phyloP scores from a whole-genome alignment of 2,113 vertebrate genomes.

The Muscicapa adusta region DNA sequence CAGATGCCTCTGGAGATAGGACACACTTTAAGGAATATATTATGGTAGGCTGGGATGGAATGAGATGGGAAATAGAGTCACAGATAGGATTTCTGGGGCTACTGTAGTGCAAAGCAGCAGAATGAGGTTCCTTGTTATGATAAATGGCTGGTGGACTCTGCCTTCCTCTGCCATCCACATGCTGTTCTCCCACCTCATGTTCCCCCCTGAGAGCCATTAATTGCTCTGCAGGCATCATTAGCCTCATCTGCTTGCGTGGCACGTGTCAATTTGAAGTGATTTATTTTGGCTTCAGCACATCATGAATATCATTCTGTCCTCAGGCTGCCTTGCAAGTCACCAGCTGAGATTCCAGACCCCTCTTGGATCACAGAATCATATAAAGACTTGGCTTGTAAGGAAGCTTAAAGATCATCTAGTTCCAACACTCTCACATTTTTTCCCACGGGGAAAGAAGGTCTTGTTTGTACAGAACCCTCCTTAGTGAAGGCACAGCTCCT shows the following conservation, averaged over 20 bases:
- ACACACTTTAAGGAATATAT: not conserved
- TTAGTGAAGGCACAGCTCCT: not conserved
- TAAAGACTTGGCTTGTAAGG: not conserved
- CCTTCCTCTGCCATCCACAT: not conserved
- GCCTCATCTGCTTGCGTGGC: not conserved
- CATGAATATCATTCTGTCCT: not conserved
- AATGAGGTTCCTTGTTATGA: not conserved
- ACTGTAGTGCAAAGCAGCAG: not conserved
- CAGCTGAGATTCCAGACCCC: not conserved
- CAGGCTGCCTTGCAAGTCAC: not conserved
- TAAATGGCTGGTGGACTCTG: not conserved
- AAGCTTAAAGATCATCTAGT: not conserved
- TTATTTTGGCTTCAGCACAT: not conserved
- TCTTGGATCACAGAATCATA: not conserved
- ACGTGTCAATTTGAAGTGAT: not conserved
- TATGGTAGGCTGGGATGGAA: not conserved
- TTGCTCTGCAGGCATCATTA: not conserved
- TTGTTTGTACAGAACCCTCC: not conserved
- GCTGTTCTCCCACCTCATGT: not conserved
- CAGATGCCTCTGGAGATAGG: not conserved
- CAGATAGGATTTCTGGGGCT: not conserved
- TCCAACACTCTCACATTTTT: not conserved
- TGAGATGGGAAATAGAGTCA: not conserved
- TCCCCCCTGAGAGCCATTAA: not conserved
- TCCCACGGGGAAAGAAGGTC: not conserved